These are phyloP conservation scores for Lasioglossum marginatum DNA, from an alignment of 2,888 invertebrate species.

Conservation along the genomic window DNA sequence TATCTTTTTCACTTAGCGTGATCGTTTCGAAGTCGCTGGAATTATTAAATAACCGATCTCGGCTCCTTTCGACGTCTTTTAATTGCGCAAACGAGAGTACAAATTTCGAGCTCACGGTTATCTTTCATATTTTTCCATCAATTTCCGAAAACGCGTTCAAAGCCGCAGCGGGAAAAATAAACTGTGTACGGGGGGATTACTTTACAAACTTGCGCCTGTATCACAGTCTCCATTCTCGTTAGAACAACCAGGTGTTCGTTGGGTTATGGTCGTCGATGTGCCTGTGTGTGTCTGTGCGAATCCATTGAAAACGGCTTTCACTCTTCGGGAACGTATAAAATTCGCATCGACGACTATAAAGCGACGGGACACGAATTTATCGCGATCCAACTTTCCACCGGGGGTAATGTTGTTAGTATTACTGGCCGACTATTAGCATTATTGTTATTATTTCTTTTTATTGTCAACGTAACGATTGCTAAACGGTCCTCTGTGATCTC, in stretches of 20 bases:
- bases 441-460: neutral
- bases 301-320: constrained; percentile 43
- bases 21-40: neutral
- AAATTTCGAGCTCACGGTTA: neutral
- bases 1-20: neutral
- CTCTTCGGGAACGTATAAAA: constrained; percentile 26
- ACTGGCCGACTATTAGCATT: neutral
- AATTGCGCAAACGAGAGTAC: neutral
- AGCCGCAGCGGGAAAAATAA: neutral
- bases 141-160: neutral
- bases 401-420: neutral
- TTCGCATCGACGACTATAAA: constrained; percentile 26
- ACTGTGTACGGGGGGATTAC: neutral
- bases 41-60: neutral
- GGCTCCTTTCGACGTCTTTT: neutral
- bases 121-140: neutral
- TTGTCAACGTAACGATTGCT: neutral
- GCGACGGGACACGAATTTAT: constrained; percentile 28
- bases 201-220: neutral
- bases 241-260: constrained; percentile 8
- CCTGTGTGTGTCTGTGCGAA: neutral
- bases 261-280: neutral
- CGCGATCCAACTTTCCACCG: constrained; percentile 10
- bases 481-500: neutral
- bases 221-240: constrained; percentile 5